Evolutionary conservation across 2,797 vertebrate genomes (phyloP), one percentile per base, ranked within the genome.

Genomic region (Cichlasoma orientale): DNA sequence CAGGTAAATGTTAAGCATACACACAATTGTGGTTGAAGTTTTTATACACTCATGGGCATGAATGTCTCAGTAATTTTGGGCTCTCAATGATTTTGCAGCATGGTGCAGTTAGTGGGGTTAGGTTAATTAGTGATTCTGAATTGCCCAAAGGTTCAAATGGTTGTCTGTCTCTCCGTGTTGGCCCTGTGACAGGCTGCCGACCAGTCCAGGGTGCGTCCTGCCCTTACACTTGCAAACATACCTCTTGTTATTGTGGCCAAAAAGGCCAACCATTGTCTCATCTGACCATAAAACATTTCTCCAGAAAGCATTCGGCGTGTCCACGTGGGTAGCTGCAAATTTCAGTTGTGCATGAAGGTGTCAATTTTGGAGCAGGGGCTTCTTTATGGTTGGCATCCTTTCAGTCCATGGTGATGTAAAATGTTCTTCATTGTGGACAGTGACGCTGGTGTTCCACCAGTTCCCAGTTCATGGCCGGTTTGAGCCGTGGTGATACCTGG

Each of bases 301-400:
- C 7, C 56, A 58, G 56, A 58, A 58, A 31, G 19, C 5, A 36
- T 58, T 2, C 1, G 0, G n/a, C 31, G 33, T 58, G 31, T 58
- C 19, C 31, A n/a, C 0, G 0, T 36, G 3, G 31, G 31, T 0
- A 59, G 19, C 57, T 21, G 11, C 31, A 59, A 19, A 59, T 59
- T 36, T 36, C 29, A 33, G n/a, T 59, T 31, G 12, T 36, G 57
- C 31, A 21, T 36, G 31, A 21, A 36, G 57, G 1, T 12, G 11
- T 36, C 57, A 21, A 1, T 59, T 36, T 36, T 59, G 5, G 56
- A 13, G 56, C 56, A 58, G 5, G 0, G 3, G 56, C 29, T 58
- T 58, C 18, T n/a, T 58, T 29, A 3, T 29, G 29, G 29, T 29
- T 29, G 29, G 29, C 29, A 29, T 5, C 4, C 29, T 29, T 29